A percentile compares a stretch with the other conserved stretches of the same genome.
Conservation (phyloP, 2,797 vertebrate species). For the Peromyscus nudipes region DNA sequence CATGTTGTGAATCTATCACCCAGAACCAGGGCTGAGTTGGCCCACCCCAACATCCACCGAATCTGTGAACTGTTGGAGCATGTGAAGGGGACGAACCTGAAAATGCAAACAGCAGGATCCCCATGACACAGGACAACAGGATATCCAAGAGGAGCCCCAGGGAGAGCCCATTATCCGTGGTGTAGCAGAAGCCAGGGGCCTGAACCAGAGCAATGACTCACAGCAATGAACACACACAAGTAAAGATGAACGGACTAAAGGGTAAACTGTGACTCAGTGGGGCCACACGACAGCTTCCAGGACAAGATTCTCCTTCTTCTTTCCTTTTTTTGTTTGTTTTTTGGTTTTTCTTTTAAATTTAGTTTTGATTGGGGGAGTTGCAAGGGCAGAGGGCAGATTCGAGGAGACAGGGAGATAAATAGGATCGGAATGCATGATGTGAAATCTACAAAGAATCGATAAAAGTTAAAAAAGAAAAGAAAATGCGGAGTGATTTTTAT, state of each 20-base stretch:
- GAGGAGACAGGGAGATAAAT: background rate
- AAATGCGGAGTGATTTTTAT: slow-evolving; percentile 40
- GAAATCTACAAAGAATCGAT: background rate
- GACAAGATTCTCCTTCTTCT: background rate
- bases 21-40: background rate
- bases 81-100: background rate
- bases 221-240: background rate
- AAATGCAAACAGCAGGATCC: background rate
- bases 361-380: background rate
- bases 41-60: background rate
- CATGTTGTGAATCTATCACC: too few species aligned
- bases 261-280: background rate
- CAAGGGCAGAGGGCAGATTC: background rate
- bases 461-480: background rate
- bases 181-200: background rate
- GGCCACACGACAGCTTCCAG: background rate
- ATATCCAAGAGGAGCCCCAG: background rate
- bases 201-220: too few species aligned
- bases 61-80: background rate
- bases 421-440: background rate
- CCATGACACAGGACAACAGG: background rate
- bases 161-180: background rate
- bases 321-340: background rate
- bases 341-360: background rate
- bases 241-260: background rate